Conservation (phyloP, 2,797 vertebrate genomes). For the Gambelia wislizenii region DNA sequence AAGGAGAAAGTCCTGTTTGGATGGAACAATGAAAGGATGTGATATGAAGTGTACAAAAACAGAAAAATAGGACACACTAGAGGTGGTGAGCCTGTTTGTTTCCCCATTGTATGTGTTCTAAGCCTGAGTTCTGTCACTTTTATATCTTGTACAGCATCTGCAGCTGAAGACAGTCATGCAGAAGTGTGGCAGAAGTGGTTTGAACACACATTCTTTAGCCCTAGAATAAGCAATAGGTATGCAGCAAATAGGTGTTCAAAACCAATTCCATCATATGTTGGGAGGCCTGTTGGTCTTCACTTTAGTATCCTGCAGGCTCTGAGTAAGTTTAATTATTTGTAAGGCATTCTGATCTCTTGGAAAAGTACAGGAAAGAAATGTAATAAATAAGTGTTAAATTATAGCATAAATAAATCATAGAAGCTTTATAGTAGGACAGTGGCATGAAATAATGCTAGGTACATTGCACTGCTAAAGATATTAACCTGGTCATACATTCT, state of each 20-base stretch:
- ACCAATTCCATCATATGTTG: neutral
- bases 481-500: neutral
- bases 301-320: neutral
- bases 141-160: neutral
- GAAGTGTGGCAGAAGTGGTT: neutral
- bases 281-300: neutral
- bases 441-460: constrained; percentile 9
- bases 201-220: neutral
- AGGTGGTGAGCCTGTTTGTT: too few species aligned
- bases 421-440: constrained; percentile 19
- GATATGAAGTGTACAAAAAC: too few species aligned
- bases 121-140: neutral
- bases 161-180: neutral
- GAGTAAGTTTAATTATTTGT: constrained; percentile 24
- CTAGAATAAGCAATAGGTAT: constrained; percentile 9
- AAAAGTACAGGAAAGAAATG: constrained; percentile 19
- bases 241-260: neutral
- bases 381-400: constrained; percentile 32
- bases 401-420: constrained; percentile 31
- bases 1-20: too few species aligned
- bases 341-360: constrained; percentile 1
- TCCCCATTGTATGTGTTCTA: neutral
- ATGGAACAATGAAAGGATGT: too few species aligned
- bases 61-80: too few species aligned
- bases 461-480: constrained; percentile 18